Evolutionary conservation across 2,113 vertebrate species (phyloP).

Genomic region (Seriola quinqueradiata): DNA sequence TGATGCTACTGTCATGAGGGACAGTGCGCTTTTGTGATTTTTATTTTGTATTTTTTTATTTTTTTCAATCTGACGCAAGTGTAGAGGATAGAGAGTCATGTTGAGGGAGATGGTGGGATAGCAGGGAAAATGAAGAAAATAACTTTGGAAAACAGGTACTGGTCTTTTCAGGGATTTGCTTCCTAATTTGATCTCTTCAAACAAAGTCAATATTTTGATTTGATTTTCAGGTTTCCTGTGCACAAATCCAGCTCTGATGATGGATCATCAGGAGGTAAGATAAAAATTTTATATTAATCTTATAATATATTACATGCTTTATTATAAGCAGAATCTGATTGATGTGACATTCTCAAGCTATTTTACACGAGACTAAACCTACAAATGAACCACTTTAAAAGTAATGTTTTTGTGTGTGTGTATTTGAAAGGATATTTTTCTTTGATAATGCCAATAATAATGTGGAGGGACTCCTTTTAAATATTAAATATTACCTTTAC

Average conservation of each 20-base stretch:
- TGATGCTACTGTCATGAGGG: constrained; percentile 53
- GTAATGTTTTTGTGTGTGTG: not conserved
- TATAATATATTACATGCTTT: not conserved
- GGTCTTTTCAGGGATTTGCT: not conserved
- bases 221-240: constrained; percentile 88
- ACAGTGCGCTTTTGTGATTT: constrained; percentile 44
- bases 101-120: constrained; percentile 62
- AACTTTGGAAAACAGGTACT: constrained; percentile 76
- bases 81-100: constrained; percentile 24
- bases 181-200: not conserved
- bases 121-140: constrained; percentile 75
- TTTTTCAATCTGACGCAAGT: constrained; percentile 14
- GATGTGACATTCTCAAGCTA: not conserved
- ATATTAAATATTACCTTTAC: not conserved
- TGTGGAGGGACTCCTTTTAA: not conserved
- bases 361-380: not conserved
- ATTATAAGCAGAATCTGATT: not conserved
- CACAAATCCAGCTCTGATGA: constrained; percentile 96
- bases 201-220: constrained; percentile 34
- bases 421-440: not conserved
- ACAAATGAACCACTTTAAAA: not conserved
- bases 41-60: not conserved
- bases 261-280: constrained; percentile 90
- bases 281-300: not conserved
- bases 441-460: not conserved